phyloP scores from a whole-genome alignment of 1,140 invertebrate genomes.

The Caenorhabditis inopinata region DNA sequence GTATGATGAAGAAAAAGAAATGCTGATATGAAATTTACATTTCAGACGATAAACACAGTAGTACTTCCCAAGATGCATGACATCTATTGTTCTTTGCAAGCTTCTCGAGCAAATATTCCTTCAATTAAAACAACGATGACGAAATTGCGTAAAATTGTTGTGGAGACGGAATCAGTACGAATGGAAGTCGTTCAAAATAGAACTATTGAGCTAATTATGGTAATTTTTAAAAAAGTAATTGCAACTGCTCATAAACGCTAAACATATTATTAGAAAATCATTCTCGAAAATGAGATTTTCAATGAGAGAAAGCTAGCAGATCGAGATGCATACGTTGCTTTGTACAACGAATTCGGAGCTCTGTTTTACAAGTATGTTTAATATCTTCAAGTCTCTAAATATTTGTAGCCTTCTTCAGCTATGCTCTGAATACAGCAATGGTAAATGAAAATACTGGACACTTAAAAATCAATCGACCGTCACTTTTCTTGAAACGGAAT shows the following conservation, averaged over 20 bases:
- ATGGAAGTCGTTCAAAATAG: background rate
- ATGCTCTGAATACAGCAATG: background rate
- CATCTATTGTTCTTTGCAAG: background rate
- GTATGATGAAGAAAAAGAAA: background rate
- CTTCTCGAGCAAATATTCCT: background rate
- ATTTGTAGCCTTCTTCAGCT: too few relatives aligned
- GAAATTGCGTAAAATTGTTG: background rate
- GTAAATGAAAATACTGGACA: background rate
- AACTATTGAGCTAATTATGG: constrained; percentile 4
- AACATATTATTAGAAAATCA: background rate
- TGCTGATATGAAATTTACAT: too few relatives aligned
- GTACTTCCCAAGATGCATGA: background rate
- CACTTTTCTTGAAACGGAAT: background rate
- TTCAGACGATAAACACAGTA: constrained; percentile 8
- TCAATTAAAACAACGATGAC: background rate
- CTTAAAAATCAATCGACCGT: background rate
- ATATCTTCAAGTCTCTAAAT: too few relatives aligned
- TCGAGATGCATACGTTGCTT: background rate
- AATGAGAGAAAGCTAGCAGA: background rate
- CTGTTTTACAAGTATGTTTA: background rate
- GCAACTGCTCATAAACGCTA: too few relatives aligned
- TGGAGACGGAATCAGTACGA: background rate
- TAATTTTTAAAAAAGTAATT: background rate
- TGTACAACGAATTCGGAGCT: background rate
- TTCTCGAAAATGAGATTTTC: constrained; percentile 18